Evolutionary conservation across 2,797 vertebrate genomes (phyloP), one percentile per base, ranked within the genome.

Genomic region (Melanotaenia boesemani): DNA sequence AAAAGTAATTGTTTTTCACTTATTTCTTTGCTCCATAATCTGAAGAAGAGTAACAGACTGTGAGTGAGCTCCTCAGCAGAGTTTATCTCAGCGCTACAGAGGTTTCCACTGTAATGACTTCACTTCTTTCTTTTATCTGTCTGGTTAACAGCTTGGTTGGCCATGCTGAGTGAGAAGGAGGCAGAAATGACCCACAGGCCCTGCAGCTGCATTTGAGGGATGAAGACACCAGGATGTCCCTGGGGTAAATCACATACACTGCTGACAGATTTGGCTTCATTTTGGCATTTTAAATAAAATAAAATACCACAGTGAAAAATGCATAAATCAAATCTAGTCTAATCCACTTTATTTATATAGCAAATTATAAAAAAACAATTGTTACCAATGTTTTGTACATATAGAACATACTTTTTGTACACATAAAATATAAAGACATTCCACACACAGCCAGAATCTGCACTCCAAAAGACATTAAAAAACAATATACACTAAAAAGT

Each of bases 81-180:
- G 80, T 85, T 89, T 88, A 88, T 89, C 85, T 78, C 69, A 5
- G 70, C 65, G 74, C 62, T 54, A 20, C 88, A 89, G 89, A 81
- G 56, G 68, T 71, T 85, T 70, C 67, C 4, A 15, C 63, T 70
- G 39, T 67, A 83, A 77, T 72, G 62, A 75, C 56, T 79, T 36
- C 12, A 65, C 58, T 50, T 56, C 59, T 54, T 54, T 56, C 58
- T 64, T 72, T 62, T 58, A 30, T 24, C 7, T 80, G 58, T 74
- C 13, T 41, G 46, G 32, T 41, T 56, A 75, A 50, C 58, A 60
- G 66, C 65, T 67, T 18, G 28, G 59, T 2, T 34, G 60, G 36
- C 11, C 37, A 13, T 50, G 54, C 34, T 59, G 41, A 70, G 57
- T 20, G 54, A 62, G 72, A 41, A 11, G 61, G 48, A 54, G 56